These are phyloP conservation scores for Scylla paramamosain DNA, from an alignment of 1,140 invertebrate genomes.

Conservation along the genomic window DNA sequence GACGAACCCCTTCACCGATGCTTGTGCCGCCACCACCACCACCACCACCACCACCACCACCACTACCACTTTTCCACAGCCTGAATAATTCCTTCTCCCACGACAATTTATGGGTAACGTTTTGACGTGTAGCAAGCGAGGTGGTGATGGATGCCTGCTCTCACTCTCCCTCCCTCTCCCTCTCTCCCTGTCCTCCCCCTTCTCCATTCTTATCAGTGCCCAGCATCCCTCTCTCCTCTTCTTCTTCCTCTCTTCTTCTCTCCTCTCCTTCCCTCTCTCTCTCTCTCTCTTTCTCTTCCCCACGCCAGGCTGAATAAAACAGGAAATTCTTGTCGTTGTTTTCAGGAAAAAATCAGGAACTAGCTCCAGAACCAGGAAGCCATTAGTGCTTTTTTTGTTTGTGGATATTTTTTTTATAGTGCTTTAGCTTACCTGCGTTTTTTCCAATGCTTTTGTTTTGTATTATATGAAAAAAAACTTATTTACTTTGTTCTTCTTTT, in stretches of 20 bases:
- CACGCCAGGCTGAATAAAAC: neutral
- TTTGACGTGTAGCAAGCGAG: slow-evolving; percentile 19
- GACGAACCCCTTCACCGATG: neutral
- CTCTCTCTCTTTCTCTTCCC: neutral
- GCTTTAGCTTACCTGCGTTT: neutral
- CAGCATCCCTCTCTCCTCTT: neutral
- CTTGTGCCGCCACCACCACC: neutral
- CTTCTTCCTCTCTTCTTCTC: neutral
- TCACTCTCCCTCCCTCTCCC: neutral
- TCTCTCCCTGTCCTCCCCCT: neutral
- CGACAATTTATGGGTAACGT: slow-evolving; percentile 8
- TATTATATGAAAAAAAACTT: neutral
- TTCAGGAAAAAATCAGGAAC: neutral
- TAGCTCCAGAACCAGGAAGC: neutral
- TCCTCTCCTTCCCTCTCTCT: neutral
- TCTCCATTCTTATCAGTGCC: neutral
- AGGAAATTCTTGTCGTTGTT: neutral
- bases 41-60: neutral
- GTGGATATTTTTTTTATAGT: neutral
- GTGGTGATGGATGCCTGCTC: neutral
- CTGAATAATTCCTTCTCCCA: slow-evolving; percentile 11
- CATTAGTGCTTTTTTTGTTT: neutral
- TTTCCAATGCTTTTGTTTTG: neutral
- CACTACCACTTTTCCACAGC: neutral
- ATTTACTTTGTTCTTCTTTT: neutral